A percentile compares a stretch with the other conserved stretches of the same genome.
phyloP scores from a whole-genome alignment of 2,888 invertebrate genomes.

The Eristalis tenax region DNA sequence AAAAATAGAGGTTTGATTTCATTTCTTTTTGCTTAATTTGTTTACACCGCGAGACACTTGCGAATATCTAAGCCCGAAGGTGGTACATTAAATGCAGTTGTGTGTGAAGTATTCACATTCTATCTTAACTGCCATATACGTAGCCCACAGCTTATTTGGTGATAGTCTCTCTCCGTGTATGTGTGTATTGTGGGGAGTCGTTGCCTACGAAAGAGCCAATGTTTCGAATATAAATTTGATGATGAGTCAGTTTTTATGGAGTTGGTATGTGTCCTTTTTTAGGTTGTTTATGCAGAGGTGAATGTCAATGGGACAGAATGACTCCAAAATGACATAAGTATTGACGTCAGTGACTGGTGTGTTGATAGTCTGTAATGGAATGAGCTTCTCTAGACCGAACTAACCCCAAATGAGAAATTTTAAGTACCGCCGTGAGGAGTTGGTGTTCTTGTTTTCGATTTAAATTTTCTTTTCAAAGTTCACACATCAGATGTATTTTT shows the following conservation, averaged over 20 bases:
- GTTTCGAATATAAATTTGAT: slow-evolving; percentile 41
- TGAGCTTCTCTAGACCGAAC: not conserved
- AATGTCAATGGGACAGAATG: slow-evolving; percentile 17
- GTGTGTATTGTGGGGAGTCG: not conserved
- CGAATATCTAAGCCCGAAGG: not conserved
- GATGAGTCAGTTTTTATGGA: slow-evolving; percentile 57
- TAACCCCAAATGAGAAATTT: not conserved
- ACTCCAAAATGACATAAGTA: slow-evolving; percentile 41
- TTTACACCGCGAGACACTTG: not conserved
- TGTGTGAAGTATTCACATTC: not conserved
- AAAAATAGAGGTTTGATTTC: not conserved
- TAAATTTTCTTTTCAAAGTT: too few relatives aligned
- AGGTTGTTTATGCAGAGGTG: not conserved
- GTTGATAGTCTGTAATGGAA: slow-evolving; percentile 2
- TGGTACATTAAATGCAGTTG: slow-evolving; percentile 22
- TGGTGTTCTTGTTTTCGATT: not conserved
- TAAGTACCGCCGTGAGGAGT: not conserved
- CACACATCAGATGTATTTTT: too few relatives aligned
- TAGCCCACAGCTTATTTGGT: not conserved
- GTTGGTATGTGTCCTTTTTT: slow-evolving; percentile 16
- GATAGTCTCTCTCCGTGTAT: not conserved
- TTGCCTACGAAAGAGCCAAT: slow-evolving; percentile 14
- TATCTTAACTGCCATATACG: not conserved
- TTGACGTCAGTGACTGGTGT: slow-evolving; percentile 34
- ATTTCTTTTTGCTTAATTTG: not conserved